Evolutionary conservation across 2,888 invertebrate genomes (phyloP).

Genomic region (Aplocera efformata): DNA sequence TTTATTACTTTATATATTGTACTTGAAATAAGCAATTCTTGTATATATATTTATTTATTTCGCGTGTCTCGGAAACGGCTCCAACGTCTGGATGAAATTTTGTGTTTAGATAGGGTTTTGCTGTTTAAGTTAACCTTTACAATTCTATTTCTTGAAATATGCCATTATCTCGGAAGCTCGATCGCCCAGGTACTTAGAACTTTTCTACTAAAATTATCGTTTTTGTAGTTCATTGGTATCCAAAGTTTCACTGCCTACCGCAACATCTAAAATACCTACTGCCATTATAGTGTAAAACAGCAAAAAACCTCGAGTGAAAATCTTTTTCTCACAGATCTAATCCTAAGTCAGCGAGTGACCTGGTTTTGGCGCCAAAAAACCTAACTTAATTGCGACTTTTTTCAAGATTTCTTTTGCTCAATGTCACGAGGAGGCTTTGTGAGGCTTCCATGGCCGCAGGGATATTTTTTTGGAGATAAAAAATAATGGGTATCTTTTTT

Average conservation of each 20-base stretch:
- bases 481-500: neutral
- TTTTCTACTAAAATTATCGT: too few species aligned
- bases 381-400: conserved; percentile 34
- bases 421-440: conserved; percentile 37
- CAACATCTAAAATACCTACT: neutral
- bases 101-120: too few species aligned
- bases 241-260: neutral
- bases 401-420: conserved; percentile 38
- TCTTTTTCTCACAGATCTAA: conserved; percentile 28
- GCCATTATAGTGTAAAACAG: neutral
- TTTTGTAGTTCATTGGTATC: too few species aligned
- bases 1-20: too few species aligned
- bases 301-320: conserved; percentile 13
- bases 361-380: conserved; percentile 40
- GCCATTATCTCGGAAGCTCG: too few species aligned
- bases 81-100: too few species aligned
- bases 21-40: too few species aligned
- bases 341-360: conserved; percentile 38
- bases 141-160: too few species aligned
- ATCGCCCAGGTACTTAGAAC: too few species aligned
- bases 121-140: too few species aligned
- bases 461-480: conserved; percentile 9
- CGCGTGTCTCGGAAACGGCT: too few species aligned
- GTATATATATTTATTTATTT: too few species aligned
- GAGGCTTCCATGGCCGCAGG: conserved; percentile 20